Evolutionary conservation across 2,888 invertebrate genomes (phyloP).

Genomic region (Caenorhabditis sp.): DNA sequence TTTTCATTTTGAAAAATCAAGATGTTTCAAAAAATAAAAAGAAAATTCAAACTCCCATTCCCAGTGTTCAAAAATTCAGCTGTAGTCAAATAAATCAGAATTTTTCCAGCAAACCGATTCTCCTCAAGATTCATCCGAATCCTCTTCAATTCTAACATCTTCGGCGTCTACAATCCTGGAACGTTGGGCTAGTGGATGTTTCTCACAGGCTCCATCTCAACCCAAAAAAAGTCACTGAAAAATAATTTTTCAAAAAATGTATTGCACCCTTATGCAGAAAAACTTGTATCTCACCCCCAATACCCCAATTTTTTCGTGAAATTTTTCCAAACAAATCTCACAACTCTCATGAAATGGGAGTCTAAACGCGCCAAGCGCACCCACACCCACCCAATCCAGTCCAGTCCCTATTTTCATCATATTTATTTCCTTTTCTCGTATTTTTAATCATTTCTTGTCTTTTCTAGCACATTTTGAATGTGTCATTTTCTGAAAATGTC

Average conservation of each 20-base stretch:
- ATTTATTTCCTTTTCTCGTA: constrained; percentile 10
- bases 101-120: constrained; percentile 2
- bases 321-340: constrained; percentile 31
- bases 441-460: background rate
- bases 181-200: constrained; percentile 3
- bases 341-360: constrained; percentile 44
- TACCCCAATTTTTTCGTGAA: background rate
- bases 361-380: constrained; percentile 22
- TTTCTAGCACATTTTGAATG: constrained; percentile 1
- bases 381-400: background rate
- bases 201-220: background rate
- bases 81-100: constrained; percentile 6
- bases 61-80: background rate
- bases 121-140: background rate
- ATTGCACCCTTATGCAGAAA: too few species aligned
- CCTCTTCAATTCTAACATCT: background rate
- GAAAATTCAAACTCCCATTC: too few species aligned
- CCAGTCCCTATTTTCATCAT: too few species aligned
- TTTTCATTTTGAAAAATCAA: too few species aligned
- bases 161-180: background rate
- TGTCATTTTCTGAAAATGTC: constrained; percentile 4
- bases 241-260: too few species aligned
- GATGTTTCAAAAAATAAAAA: too few species aligned
- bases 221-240: background rate
- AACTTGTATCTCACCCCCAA: background rate